Base-by-base conservation (phyloP, 2,797 vertebrate genomes). In the Aphelocoma californica region DNA sequence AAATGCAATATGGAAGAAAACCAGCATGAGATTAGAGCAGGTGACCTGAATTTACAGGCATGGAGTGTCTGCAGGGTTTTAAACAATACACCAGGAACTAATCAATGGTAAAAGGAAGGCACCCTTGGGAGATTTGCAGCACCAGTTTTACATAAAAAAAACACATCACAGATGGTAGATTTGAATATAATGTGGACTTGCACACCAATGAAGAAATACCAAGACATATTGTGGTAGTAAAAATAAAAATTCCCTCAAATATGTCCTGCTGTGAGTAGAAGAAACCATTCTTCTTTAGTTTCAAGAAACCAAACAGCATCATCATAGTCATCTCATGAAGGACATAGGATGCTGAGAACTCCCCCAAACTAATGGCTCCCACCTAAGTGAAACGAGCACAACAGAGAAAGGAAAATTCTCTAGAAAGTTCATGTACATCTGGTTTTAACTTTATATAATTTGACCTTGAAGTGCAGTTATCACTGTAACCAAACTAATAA, bases 301-400 rank as follows among this genome's bases (percentile, higher is more conserved):
- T 48, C 47, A 48, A 48, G 24, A 48, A 48, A 48, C 24, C 7
- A 48, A 45, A 61, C 7, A 65, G 3, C 17, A 38, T 40, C 47
- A 18, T 60, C 28, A 32, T 44, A n/a, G 4, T 73, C 16, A 6
- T 51, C 25, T 72, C 40, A 62, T 7, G 45, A 83, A 83, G 19
- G 44, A 38, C 0, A 2, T 21, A 24, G 7, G 31, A 36, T 51
- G 20, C 15, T 54, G 34, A 60, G 14, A 36, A 13, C 0, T 5
- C 4, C 0, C 12, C 32, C 9, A 67, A 28, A 62, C 6, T 54
- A 34, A 75, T 69, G 34, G 9, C 4, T 69, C 61, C 56, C 18
- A 66, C 11, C 7, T 54, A 42, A 44, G 14, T 34, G 32, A 47
- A 58, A 47, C 23, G 5, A 65, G 9, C 11, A 50, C 34, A 9